Conservation (phyloP, 2,113 vertebrate species). For the Donacobius atricapilla region DNA sequence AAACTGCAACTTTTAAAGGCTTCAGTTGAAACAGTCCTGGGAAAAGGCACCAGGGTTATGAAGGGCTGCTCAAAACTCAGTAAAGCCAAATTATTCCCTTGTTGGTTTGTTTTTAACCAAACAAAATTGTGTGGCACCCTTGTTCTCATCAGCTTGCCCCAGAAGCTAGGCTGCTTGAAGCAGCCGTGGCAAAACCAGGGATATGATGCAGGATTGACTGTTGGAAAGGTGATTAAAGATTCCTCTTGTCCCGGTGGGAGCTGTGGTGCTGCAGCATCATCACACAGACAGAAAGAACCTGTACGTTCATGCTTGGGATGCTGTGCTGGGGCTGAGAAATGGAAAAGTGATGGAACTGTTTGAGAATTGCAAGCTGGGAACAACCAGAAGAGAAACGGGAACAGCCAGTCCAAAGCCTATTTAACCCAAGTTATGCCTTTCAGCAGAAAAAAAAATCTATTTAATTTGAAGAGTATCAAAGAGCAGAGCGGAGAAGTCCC, state of each 20-base stretch:
- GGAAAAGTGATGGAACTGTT: neutral
- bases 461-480: neutral
- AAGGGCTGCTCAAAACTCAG: constrained; percentile 46
- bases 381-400: neutral
- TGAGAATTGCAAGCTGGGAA: neutral
- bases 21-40: neutral
- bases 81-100: neutral
- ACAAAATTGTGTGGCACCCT: neutral
- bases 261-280: neutral
- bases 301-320: neutral
- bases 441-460: neutral
- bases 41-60: constrained; percentile 20
- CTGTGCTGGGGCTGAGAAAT: neutral
- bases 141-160: neutral
- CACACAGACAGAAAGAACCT: neutral
- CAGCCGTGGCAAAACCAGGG: neutral
- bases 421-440: neutral
- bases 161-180: neutral
- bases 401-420: neutral
- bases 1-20: neutral
- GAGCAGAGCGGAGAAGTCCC: neutral
- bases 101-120: neutral
- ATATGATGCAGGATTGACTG: neutral
- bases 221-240: neutral
- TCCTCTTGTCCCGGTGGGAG: neutral